Evolutionary conservation across 2,888 invertebrate genomes (phyloP), one percentile per base, ranked within the genome.

Genomic region (Laspeyria flexula): DNA sequence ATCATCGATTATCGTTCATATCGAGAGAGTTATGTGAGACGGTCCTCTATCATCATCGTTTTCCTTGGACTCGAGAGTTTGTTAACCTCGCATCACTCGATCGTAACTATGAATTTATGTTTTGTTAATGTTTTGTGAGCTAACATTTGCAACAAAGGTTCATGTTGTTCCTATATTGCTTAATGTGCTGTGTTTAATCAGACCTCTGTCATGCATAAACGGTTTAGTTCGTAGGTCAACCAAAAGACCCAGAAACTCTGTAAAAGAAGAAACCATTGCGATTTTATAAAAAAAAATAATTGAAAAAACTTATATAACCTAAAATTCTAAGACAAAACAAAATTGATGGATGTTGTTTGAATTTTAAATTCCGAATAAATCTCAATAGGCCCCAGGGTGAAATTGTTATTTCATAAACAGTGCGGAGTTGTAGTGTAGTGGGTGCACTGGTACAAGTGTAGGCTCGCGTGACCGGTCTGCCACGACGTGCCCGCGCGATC

Each of bases 381-480:
- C 73, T 71, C 72, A 78, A 80, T 79, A 75, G 66, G 77, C 83
- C 76, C 50, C 71, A 74, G 85, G 85, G 83, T 76, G 66, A 79
- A 83, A 84, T 84, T 78, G 79, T 85, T 83, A 77, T 59, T 59
- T 73, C 59, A 65, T 66, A 70, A 70, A 69, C 66, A 66, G 58
- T 70, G 65, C 69, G 66, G 71, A 67, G 68, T 71, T 71, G 13
- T 34, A 34, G 27, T 39, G 49, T 50, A 60, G 52, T 46, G 38
- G 54, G 59, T 56, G 60, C 56, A 54, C 55, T 55, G 55, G 70
- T 80, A 81, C 85, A 80, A 85, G 86, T 83, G 83, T 81, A 76
- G 61, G 58, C 77, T 81, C 82, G 86, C 90, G 89, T 88, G 89
- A 88, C 90, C 82, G 74, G 83, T 71, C 80, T 71, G 75, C 78